Evolutionary conservation across 2,113 vertebrate genomes (phyloP), one percentile per base, ranked within the genome.

Genomic region (Ovis canadensis): DNA sequence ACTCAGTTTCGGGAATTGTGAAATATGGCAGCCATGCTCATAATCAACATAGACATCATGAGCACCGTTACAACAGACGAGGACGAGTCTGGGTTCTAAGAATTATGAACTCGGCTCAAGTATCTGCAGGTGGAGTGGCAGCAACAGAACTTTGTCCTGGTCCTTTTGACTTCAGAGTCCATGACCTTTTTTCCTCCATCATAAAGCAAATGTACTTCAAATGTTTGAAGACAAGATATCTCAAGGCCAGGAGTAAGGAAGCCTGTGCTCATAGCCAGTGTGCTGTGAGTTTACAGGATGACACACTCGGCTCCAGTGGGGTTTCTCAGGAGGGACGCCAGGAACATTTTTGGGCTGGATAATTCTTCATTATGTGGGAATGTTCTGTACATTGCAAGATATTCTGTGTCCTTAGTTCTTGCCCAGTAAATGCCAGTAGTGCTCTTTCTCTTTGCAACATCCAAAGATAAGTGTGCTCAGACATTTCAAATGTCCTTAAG

Each of bases 141-240:
- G 83, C 96, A 64, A 62, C 54, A 82, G 48, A 59, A 88, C 31
- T 78, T 78, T 80, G 15, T 80, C 19, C 21, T 16, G 43, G 21
- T 74, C 60, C 60, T 86, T 94, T 86, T 67, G 45, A 62, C 48
- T 77, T 48, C 27, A 71, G 3, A 48, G 15, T 17, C 57, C n/a
- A 17, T 23, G 33, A 48, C 25, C 60, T 87, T 83, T 78, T 67
- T 71, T 57, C 25, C n/a, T 82, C 43, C 14, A 82, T 43, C 16
- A 17, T n/a, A 48, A 84, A 93, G 74, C 81, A 67, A 57, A 55
- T 82, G 25, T 54, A 40, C 88, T 92, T 90, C 23, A 88, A 54
- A 31, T 81, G 82, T 85, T 29, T 86, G 43, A 64, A 71, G 43
- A 88, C 55, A 83, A 90, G 17, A 45, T n/a, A 45, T 6, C 4